phyloP scores from a whole-genome alignment of 2,797 vertebrate genomes.

The Chanos chanos region DNA sequence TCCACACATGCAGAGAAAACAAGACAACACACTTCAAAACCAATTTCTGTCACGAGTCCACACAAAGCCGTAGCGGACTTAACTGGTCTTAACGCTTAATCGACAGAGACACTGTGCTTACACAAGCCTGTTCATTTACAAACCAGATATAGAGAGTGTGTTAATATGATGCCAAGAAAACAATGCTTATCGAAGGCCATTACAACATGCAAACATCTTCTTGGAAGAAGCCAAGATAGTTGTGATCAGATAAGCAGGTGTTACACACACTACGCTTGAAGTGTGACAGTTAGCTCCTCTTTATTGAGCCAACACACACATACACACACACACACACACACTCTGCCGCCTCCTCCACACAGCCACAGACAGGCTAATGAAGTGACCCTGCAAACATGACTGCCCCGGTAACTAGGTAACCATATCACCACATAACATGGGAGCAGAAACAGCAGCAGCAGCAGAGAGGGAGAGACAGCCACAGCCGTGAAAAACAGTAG shows the following conservation, averaged over 20 bases:
- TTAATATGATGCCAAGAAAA: slow-evolving; percentile 50
- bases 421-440: slow-evolving; percentile 41
- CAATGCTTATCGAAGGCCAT: slow-evolving; percentile 40
- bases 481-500: slow-evolving; percentile 2
- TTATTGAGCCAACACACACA: slow-evolving; percentile 38
- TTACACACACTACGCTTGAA: slow-evolving; percentile 21
- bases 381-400: slow-evolving; percentile 48
- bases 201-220: slow-evolving; percentile 41
- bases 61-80: slow-evolving; percentile 43
- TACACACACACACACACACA: slow-evolving; percentile 32
- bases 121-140: slow-evolving; percentile 38
- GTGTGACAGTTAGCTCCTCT: slow-evolving; percentile 35
- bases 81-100: slow-evolving; percentile 26
- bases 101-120: slow-evolving; percentile 45
- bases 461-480: not conserved
- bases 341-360: slow-evolving; percentile 32
- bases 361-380: slow-evolving; percentile 39
- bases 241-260: slow-evolving; percentile 40
- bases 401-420: slow-evolving; percentile 42
- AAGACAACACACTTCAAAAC: slow-evolving; percentile 16
- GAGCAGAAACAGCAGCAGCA: slow-evolving; percentile 3
- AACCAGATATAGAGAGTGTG: slow-evolving; percentile 40
- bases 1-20: not conserved
- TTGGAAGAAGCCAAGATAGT: slow-evolving; percentile 18
- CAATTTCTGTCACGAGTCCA: slow-evolving; percentile 50